phyloP scores from a whole-genome alignment of 2,113 vertebrate species.

The Corythornis madagascariensis region DNA sequence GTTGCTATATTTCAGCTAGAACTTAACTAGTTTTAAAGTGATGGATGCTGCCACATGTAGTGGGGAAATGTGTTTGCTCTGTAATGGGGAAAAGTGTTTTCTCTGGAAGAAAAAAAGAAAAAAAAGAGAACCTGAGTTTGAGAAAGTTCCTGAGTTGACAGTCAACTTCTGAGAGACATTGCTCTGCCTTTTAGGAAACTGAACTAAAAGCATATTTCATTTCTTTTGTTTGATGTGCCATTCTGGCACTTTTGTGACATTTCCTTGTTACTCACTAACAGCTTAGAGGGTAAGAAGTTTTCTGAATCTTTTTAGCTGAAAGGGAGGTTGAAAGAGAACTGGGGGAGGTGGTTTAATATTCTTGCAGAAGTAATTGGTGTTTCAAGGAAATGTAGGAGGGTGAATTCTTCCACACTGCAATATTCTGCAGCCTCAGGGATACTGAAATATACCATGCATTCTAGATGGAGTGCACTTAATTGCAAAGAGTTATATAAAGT shows the following conservation, averaged over 20 bases:
- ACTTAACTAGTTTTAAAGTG: not conserved
- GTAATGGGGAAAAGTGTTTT: not conserved
- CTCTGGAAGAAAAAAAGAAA: not conserved
- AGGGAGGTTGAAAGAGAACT: not conserved
- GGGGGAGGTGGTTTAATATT: not conserved
- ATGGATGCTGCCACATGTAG: not conserved
- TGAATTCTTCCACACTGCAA: not conserved
- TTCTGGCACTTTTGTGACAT: not conserved
- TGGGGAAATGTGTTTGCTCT: not conserved
- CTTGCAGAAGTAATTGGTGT: not conserved
- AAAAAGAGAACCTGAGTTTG: not conserved
- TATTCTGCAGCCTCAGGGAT: not conserved
- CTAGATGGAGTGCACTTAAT: not conserved
- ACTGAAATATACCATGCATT: not conserved
- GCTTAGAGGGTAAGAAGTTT: not conserved
- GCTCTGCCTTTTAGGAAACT: not conserved
- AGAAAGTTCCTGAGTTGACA: not conserved
- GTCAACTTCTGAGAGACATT: not conserved
- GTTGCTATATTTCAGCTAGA: not conserved
- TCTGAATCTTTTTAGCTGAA: not conserved
- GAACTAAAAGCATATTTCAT: not conserved
- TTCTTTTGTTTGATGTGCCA: not conserved
- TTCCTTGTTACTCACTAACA: not conserved
- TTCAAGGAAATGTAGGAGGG: not conserved
- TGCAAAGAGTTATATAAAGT: not conserved